phyloP scores from a whole-genome alignment of 2,797 vertebrate genomes.

The Darevskia nairensis region DNA sequence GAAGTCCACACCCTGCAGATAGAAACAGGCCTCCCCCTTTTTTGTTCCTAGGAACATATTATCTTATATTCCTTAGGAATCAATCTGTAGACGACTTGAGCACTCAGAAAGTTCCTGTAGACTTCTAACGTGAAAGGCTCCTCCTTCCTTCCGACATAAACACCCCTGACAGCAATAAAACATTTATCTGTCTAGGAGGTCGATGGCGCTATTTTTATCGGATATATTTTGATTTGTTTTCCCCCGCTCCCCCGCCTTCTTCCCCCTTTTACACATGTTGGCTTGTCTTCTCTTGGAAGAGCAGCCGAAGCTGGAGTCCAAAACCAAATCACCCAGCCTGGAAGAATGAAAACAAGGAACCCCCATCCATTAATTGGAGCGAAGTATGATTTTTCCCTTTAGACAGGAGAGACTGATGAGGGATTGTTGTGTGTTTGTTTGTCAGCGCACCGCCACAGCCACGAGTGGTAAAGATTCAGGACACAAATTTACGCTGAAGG shows the following conservation, averaged over 20 bases:
- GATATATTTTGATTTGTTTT: constrained; percentile 35
- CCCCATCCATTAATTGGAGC: constrained; percentile 30
- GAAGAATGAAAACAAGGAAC: constrained; percentile 34
- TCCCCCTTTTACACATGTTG: constrained; percentile 42
- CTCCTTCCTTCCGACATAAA: neutral
- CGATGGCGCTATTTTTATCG: constrained; percentile 60
- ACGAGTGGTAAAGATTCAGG: constrained; percentile 58
- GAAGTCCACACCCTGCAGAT: neutral
- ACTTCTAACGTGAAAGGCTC: neutral
- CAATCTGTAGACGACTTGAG: neutral
- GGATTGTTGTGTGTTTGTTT: constrained; percentile 53
- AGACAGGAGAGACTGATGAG: constrained; percentile 16
- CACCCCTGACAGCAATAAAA: constrained; percentile 51
- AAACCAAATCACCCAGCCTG: constrained; percentile 37
- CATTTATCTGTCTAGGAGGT: constrained; percentile 58
- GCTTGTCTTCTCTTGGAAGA: constrained; percentile 56
- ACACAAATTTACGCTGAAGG: constrained; percentile 66
- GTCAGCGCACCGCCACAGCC: constrained; percentile 13
- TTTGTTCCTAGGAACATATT: neutral
- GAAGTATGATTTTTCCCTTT: constrained; percentile 17
- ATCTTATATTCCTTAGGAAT: neutral
- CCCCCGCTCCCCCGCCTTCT: neutral
- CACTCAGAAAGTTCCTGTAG: constrained; percentile 38
- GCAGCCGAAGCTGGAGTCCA: constrained; percentile 65
- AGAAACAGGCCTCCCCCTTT: too few species aligned